A percentile compares a stretch with the other conserved stretches of the same genome.
phyloP scores from a whole-genome alignment of 2,113 vertebrate species.

The Mesembrinibis cayennensis region DNA sequence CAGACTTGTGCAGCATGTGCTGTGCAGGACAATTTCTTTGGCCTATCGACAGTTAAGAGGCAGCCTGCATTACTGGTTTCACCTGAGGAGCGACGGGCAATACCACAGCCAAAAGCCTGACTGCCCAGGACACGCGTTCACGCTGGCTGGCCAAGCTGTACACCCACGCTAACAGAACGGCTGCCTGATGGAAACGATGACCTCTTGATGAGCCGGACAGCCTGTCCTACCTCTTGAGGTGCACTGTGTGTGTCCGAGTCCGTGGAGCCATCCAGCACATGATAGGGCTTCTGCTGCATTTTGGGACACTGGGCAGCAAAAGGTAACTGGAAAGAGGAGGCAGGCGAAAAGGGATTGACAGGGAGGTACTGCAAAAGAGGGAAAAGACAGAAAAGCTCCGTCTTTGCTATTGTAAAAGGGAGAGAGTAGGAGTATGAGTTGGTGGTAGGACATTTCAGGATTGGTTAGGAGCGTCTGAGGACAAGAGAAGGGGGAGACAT shows the following conservation, averaged over 20 bases:
- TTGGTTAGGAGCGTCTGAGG: not conserved
- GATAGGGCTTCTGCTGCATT: not conserved
- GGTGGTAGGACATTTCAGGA: not conserved
- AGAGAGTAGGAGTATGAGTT: not conserved
- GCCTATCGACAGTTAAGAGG: not conserved
- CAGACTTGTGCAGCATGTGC: not conserved
- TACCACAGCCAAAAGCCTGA: not conserved
- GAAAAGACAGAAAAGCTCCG: not conserved
- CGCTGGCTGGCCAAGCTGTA: not conserved
- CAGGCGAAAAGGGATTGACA: not conserved
- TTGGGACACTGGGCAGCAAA: not conserved
- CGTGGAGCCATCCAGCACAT: accelerated
- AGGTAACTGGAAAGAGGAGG: not conserved
- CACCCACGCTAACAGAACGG: not conserved
- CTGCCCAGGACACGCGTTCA: accelerated
- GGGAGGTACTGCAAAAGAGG: not conserved
- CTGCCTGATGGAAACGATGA: not conserved
- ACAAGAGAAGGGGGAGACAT: not conserved
- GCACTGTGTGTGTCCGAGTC: not conserved
- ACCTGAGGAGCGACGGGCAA: not conserved
- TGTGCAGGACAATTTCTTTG: not conserved
- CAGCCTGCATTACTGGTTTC: not conserved
- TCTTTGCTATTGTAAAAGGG: not conserved
- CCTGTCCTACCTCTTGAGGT: not conserved
- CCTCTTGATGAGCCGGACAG: not conserved